Conservation (phyloP, 2,888 invertebrate genomes). For the Mythimna lalbum region DNA sequence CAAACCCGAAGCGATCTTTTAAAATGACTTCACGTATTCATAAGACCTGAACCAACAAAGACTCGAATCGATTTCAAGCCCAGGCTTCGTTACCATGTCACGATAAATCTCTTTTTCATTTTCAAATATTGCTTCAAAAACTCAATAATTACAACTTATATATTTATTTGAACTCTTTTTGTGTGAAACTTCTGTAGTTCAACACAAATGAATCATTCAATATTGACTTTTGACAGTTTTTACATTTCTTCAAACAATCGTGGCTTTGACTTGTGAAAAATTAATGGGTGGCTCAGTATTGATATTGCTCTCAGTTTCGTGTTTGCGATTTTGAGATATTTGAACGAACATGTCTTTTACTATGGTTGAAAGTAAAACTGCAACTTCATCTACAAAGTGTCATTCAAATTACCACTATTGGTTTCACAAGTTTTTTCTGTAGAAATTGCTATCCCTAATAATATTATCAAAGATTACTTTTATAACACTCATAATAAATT, state of each 20-base stretch:
- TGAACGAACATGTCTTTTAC: conserved; percentile 16
- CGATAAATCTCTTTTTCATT: conserved; percentile 69
- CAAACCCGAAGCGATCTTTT: conserved; percentile 20
- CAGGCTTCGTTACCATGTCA: conserved; percentile 53
- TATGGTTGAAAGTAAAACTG: not conserved
- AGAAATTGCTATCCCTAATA: no score
- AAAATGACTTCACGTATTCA: conserved; percentile 35
- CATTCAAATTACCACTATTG: not conserved
- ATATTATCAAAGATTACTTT: not conserved
- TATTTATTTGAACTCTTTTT: conserved; percentile 62
- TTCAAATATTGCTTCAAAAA: conserved; percentile 56
- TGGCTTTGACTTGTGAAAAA: conserved; percentile 32
- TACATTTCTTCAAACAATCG: conserved; percentile 70
- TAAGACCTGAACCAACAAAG: conserved; percentile 31
- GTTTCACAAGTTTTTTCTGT: no score
- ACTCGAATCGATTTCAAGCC: conserved; percentile 21
- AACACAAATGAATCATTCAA: conserved; percentile 75
- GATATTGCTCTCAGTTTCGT: conserved; percentile 36
- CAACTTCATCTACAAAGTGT: not conserved
- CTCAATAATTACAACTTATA: conserved; percentile 67
- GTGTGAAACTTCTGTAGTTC: conserved; percentile 47
- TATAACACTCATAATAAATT: conserved; percentile 12
- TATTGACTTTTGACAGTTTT: conserved; percentile 64
- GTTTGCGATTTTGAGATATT: conserved; percentile 25
- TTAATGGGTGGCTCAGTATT: conserved; percentile 32